Evolutionary conservation across 37 sponge, comb jelly and placozoan species (phyloP), one percentile per base, ranked within the genome.

Genomic region (Hormiphora californensis): DNA sequence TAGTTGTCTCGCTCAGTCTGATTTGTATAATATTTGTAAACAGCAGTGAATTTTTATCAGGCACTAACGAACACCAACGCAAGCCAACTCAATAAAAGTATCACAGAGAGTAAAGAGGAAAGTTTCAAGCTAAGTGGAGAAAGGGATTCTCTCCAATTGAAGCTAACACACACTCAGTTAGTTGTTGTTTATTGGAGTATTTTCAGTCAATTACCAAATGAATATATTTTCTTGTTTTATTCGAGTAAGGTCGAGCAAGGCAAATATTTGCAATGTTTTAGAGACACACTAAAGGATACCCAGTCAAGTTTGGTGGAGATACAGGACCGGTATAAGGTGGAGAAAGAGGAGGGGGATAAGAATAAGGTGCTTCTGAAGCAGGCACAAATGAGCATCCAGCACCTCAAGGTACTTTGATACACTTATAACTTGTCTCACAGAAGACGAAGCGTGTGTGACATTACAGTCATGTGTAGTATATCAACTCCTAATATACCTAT

Each of bases 351-450:
- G 12, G 81, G 46, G 9, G 81, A 73, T 7, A 46, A 73, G 46
- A 73, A 73, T 28, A 11, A 33, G 17, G 46, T 73, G 28, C 81
- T 73, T 21, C 81, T 73, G 4, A 73, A 73, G 81, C 81, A 73
- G 25, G 81, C 81, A 33, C 46, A 73, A 41, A 73, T 73, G 27
- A 73, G 81, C 35, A 27, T 73, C 25, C 81, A 73, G 27, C 81
- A 73, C 27, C 81, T 73, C 46, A 73, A 73, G 46, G 81, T 73
- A 32, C 33, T 32, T 65, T 8, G 2, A 65, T 19, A 65, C n/a
- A n/a, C n/a, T n/a, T n/a, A n/a, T n/a, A n/a, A n/a, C n/a, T n/a
- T n/a, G n/a, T n/a, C n/a, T n/a, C n/a, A n/a, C n/a, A n/a, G n/a
- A n/a, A n/a, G n/a, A n/a, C n/a, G n/a, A n/a, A n/a, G n/a, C n/a